phyloP scores from a whole-genome alignment of 2,113 vertebrate genomes.

The Poeciliopsis occidentalis region DNA sequence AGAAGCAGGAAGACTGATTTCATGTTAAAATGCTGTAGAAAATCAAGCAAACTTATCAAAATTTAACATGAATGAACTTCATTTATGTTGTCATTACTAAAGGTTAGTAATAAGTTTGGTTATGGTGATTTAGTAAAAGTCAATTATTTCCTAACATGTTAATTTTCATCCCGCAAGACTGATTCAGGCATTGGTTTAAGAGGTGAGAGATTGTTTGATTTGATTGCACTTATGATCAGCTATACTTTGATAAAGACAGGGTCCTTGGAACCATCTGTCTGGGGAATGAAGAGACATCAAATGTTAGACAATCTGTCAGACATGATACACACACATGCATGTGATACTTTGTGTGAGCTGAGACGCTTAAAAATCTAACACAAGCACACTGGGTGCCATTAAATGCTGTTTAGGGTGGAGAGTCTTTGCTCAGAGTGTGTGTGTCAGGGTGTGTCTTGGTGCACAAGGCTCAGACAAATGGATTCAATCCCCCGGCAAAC shows the following conservation, averaged over 20 bases:
- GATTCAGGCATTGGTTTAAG: slow-evolving; percentile 10
- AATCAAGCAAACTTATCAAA: not conserved
- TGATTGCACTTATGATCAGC: slow-evolving; percentile 58
- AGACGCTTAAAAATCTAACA: slow-evolving; percentile 43
- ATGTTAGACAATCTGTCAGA: slow-evolving; percentile 65
- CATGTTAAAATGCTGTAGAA: not conserved
- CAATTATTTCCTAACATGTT: not conserved
- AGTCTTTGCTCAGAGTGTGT: slow-evolving; percentile 77
- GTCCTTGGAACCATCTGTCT: slow-evolving; percentile 74
- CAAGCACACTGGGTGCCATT: slow-evolving; percentile 72
- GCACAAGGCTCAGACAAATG: slow-evolving; percentile 67
- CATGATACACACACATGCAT: slow-evolving; percentile 39
- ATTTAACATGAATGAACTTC: not conserved
- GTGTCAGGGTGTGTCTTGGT: slow-evolving; percentile 41
- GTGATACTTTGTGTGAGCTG: not conserved
- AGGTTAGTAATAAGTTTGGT: not conserved
- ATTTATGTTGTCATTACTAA: not conserved
- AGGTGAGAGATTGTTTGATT: slow-evolving; percentile 26
- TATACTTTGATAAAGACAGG: slow-evolving; percentile 72
- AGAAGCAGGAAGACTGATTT: not conserved
- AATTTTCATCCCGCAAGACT: slow-evolving; percentile 1
- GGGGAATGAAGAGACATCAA: slow-evolving; percentile 59
- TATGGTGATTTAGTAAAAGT: not conserved
- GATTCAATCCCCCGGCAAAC: slow-evolving; percentile 55
- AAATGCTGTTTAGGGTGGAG: slow-evolving; percentile 81